These are phyloP conservation scores for Nomada ferruginata DNA, from an alignment of 2,888 invertebrate genomes.

Conservation along the genomic window DNA sequence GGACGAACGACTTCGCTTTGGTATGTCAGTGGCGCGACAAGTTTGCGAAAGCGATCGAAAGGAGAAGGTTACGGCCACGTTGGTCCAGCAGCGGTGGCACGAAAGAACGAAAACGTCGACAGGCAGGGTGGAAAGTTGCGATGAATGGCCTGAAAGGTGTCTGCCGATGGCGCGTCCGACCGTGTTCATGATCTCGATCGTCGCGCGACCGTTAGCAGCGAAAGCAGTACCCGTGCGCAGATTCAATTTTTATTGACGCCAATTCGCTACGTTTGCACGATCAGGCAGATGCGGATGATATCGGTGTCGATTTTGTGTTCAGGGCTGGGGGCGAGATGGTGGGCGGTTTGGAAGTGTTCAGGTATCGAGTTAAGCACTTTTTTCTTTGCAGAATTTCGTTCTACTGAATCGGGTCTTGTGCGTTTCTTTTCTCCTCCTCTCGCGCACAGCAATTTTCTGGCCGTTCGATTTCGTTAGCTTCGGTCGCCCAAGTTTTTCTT, in stretches of 20 bases:
- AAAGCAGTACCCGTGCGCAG: slow-evolving; percentile 41
- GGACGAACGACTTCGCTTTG: neutral
- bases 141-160: slow-evolving; percentile 53
- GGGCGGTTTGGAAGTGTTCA: neutral
- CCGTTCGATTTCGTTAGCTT: neutral
- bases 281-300: neutral
- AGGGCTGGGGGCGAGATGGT: neutral
- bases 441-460: slow-evolving; percentile 4
- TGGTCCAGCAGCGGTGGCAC: neutral
- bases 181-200: slow-evolving; percentile 35
- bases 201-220: slow-evolving; percentile 46
- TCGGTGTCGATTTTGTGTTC: slow-evolving; percentile 7
- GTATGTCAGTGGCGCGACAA: slow-evolving; percentile 16
- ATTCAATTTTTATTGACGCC: slow-evolving; percentile 4
- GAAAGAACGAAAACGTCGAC: neutral
- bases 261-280: neutral
- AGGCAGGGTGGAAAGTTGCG: slow-evolving; percentile 21
- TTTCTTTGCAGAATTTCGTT: neutral
- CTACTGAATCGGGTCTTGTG: neutral
- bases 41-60: slow-evolving; percentile 9
- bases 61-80: neutral
- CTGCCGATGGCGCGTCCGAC: slow-evolving; percentile 65
- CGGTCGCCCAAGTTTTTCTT: neutral
- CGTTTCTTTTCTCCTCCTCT: slow-evolving; percentile 39
- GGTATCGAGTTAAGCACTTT: neutral